Base-by-base conservation (phyloP, 2,113 vertebrate species). In the Puntigrus tetrazona region DNA sequence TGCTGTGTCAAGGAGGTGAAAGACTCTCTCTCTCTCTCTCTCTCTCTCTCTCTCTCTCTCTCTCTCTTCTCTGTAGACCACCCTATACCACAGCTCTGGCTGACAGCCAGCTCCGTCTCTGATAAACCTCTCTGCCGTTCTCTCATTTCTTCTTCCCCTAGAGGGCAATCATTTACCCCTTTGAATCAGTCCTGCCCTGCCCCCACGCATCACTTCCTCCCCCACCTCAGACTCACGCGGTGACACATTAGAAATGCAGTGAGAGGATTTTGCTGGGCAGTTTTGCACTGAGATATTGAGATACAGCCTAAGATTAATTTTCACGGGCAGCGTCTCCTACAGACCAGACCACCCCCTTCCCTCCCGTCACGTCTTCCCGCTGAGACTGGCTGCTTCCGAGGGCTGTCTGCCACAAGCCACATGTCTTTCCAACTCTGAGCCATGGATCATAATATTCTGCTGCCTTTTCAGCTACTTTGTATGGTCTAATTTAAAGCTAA, bases 121-220 rank as follows among this genome's bases (percentile, higher is more conserved):
- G 85, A 86, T 87, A 88, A 90, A 82, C 75, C 84, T 80, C 41
- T 29, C 76, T 70, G 59, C 25, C 43, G 13, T 52, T 45, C 70
- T 83, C 74, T 83, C 83, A 84, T 84, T 81, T 84, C 47, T 88
- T 29, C 84, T 78, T 83, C 89, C 89, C 88, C 89, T 90, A 90
- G 89, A 88, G 89, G 89, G 90, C 88, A 89, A 89, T 90, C 89
- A 87, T 87, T 88, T 88, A 88, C 89, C 86, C 87, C 78, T 88
- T 83, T 86, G 85, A 89, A 88, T 86, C 81, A 63, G 43, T 76
- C 86, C 82, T 82, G 72, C 86, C 86, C 87, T 67, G 45, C 87
- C 80, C 61, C 77, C 87, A 81, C 52, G 1, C 69, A 61, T 20
- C 76, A 67, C 61, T 67, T 36, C 87, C 67, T 74, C 79, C 80